A percentile compares a stretch with the other conserved stretches of the same genome.
phyloP scores from a whole-genome alignment of 2,797 vertebrate species.

The Scleropages formosus region DNA sequence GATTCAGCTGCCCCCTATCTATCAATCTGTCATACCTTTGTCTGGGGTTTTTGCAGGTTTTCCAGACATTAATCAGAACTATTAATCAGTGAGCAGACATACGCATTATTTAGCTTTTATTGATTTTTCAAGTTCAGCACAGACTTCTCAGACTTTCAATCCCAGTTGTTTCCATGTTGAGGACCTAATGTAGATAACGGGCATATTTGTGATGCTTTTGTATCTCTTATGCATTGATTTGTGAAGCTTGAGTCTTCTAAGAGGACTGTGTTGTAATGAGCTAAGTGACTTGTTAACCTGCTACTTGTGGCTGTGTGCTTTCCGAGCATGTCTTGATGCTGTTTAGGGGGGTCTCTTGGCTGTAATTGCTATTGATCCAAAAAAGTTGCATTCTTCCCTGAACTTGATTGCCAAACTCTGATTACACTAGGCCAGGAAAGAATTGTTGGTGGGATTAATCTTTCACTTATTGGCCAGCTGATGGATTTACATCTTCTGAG shows the following conservation, averaged over 20 bases:
- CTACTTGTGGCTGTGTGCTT: background rate
- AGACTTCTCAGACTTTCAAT: too few relatives aligned
- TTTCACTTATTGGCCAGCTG: background rate
- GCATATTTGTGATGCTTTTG: background rate
- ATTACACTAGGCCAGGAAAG: constrained; percentile 19
- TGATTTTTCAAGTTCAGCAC: too few relatives aligned
- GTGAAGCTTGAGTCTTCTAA: background rate
- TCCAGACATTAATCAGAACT: too few relatives aligned
- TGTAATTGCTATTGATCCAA: constrained; percentile 30
- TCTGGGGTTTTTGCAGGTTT: too few relatives aligned
- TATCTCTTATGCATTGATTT: background rate
- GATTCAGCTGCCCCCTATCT: too few relatives aligned
- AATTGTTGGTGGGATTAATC: constrained; percentile 7
- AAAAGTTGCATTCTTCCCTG: background rate
- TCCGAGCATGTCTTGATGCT: constrained; percentile 2
- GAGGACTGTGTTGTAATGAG: background rate
- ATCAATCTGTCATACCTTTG: too few relatives aligned
- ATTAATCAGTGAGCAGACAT: too few relatives aligned
- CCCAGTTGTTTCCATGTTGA: too few relatives aligned
- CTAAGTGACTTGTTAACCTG: background rate
- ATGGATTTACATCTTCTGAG: constrained; percentile 11
- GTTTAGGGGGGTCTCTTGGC: background rate
- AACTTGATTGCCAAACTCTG: background rate
- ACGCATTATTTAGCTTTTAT: too few relatives aligned
- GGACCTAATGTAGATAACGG: too few relatives aligned